These are phyloP conservation scores for Blomia tropicalis DNA, from an alignment of 2,888 invertebrate species.

Conservation along the genomic window DNA sequence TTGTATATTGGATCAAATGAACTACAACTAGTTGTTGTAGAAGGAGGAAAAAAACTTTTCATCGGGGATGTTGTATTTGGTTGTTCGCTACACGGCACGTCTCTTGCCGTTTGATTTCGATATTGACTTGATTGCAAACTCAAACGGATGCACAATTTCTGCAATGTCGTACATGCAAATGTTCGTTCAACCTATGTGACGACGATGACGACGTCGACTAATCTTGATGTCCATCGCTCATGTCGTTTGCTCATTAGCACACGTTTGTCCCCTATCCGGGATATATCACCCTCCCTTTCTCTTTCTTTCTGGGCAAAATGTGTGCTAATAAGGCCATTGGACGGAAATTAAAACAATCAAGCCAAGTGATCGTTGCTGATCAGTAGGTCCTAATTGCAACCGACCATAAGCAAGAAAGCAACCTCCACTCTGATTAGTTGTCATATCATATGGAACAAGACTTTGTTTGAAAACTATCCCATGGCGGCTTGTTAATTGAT, in stretches of 20 bases:
- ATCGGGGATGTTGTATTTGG: too few species aligned
- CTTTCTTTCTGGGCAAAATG: not conserved
- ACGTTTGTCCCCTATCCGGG: slow-evolving; percentile 5
- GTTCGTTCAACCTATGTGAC: too few species aligned
- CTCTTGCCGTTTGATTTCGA: too few species aligned
- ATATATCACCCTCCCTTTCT: not conserved
- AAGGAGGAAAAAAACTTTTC: too few species aligned
- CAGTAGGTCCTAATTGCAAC: not conserved
- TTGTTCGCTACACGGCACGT: too few species aligned
- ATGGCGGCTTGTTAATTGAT: slow-evolving; percentile 1
- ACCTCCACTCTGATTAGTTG: not conserved
- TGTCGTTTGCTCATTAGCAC: slow-evolving; percentile 3
- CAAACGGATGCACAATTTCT: too few species aligned
- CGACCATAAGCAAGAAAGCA: not conserved
- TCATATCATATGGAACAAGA: too few species aligned
- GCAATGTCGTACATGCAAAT: too few species aligned
- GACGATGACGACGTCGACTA: too few species aligned
- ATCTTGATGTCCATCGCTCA: not conserved
- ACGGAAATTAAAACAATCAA: slow-evolving; percentile 15
- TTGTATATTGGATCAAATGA: too few species aligned
- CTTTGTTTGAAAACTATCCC: not conserved
- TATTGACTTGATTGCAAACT: too few species aligned
- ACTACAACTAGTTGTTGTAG: too few species aligned
- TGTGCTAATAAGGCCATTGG: slow-evolving; percentile 9
- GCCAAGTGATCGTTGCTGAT: not conserved